Base-by-base conservation (phyloP, 2,113 vertebrate genomes). In the Benitochromis conjunctus region DNA sequence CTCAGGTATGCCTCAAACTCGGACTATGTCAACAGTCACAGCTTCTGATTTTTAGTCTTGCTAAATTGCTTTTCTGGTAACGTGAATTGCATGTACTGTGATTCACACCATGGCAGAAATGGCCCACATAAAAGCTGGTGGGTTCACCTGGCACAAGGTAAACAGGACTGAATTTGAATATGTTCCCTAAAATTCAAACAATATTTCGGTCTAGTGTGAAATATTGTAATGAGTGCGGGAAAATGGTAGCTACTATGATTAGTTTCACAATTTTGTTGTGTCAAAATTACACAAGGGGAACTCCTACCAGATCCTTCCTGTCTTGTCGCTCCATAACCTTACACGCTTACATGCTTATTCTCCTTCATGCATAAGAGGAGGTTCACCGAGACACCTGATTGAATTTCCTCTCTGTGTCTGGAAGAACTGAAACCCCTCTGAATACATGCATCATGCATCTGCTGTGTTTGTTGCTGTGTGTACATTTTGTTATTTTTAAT, bases 321-420 rank as follows among this genome's bases (percentile, higher is more conserved):
- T 46, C 29, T 13, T n/a, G 80, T 83, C 29, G 29, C 66, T 34
- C 19, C 38, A n/a, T 80, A 87, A 87, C 80, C 57, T 88, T 91
- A 64, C 60, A 84, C 77, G 57, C 21, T 48, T 57, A 11, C 69
- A 41, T 21, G 31, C 74, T 78, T 76, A 18, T 57, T 85, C 18
- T 3, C 14, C 83, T 71, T 21, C 74, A 51, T 89, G 83, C 77
- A 81, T 55, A 85, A 31, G 60, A 38, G 85, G 82, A 76, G 76
- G 53, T 74, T 54, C 54, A 3, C 24, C 11, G 53, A 53, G 29
- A 34, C 85, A 88, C 74, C 81, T 82, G 81, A 56, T 38, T 66
- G 14, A 31, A 8, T 54, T 54, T 62, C 16, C 53, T 29, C 26
- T 6, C 16, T 6, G 11, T 34, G 41, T 51, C 55, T 1, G 14